phyloP scores from a whole-genome alignment of 2,888 invertebrate species.

The Beris morrisii region DNA sequence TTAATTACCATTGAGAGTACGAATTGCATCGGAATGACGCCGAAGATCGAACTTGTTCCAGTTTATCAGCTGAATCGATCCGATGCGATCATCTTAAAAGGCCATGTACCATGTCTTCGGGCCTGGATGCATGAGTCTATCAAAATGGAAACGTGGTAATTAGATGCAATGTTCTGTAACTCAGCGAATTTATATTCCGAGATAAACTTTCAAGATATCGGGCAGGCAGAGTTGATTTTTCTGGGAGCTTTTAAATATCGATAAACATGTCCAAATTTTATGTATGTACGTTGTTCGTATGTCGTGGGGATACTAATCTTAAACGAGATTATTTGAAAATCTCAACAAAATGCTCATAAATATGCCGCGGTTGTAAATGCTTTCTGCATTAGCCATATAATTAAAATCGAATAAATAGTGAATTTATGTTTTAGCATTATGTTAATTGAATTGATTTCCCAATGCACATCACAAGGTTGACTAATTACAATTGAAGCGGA shows the following conservation, averaged over 20 bases:
- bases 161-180: conserved; percentile 29
- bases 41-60: conserved; percentile 2
- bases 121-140: conserved; percentile 26
- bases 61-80: no score
- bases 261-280: conserved; percentile 33
- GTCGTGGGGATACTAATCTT: no score
- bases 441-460: no score
- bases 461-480: no score
- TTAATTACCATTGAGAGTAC: conserved; percentile 27
- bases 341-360: no score
- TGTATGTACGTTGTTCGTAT: conserved; percentile 1
- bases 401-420: no score
- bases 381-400: no score
- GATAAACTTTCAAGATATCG: conserved; percentile 12
- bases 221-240: conserved; percentile 6
- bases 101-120: conserved; percentile 25
- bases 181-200: conserved; percentile 8
- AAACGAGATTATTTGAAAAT: no score
- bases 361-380: no score
- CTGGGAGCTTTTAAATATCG: conserved; percentile 24
- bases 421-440: no score
- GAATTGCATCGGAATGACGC: conserved; percentile 22
- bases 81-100: conserved; percentile 18
- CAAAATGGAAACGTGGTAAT: conserved; percentile 31
- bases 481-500: no score